These are phyloP conservation scores for Xenopus tropicalis DNA, from an alignment of 2,113 vertebrate species.

Conservation along the genomic window UCB_Xtro_10.0 CM004443.2:35243501-35244000, in stretches of 20 bases:
- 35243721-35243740: too few species aligned
- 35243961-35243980: slow-evolving; percentile 80
- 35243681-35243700: too few species aligned
- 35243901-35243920: slow-evolving; percentile 76
- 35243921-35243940: slow-evolving; percentile 86
- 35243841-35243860: slow-evolving; percentile 24
- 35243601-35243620: too few species aligned
- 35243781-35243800: slow-evolving; percentile 2
- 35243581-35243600: too few species aligned
- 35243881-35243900: slow-evolving; percentile 86
- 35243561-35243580: too few species aligned
- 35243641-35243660: neutral
- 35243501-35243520: neutral
- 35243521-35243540: neutral
- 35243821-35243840: slow-evolving; percentile 30
- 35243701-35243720: too few species aligned
- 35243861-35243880: neutral
- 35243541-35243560: too few species aligned
- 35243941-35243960: slow-evolving; percentile 83
- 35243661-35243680: too few species aligned
- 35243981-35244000: slow-evolving; percentile 83
- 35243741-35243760: neutral
- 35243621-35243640: too few species aligned
- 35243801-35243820: slow-evolving; percentile 31
- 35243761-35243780: slow-evolving; percentile 47